phyloP scores from a whole-genome alignment of 1,140 invertebrate species.

The Papilio xuthus region DNA sequence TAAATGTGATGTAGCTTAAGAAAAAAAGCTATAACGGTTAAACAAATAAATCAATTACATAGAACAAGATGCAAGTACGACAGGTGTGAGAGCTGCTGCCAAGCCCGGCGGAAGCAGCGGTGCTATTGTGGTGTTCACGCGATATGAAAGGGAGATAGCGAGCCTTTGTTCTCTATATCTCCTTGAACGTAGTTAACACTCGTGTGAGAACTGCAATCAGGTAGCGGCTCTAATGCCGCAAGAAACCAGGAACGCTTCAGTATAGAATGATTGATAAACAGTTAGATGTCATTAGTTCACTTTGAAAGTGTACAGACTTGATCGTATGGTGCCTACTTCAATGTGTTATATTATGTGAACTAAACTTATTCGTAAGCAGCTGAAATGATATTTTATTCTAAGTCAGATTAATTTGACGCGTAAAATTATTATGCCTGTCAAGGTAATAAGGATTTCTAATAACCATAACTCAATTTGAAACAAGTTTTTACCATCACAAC shows the following conservation, averaged over 20 bases:
- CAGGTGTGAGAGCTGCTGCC: background rate
- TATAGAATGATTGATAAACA: background rate
- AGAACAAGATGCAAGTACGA: background rate
- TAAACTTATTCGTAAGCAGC: no score
- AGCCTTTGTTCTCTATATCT: conserved; percentile 45
- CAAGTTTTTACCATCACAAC: no score
- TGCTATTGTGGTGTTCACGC: conserved; percentile 41
- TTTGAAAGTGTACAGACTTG: background rate
- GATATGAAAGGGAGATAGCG: conserved; percentile 49
- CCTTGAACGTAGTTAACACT: conserved; percentile 43
- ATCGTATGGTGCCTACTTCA: no score
- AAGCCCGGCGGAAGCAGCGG: conserved; percentile 42
- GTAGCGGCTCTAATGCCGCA: background rate
- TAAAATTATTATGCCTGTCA: no score
- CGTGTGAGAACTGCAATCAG: conserved; percentile 42
- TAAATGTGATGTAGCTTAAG: background rate
- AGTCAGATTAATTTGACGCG: no score
- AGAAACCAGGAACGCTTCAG: background rate
- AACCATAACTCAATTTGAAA: no score
- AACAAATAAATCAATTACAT: background rate
- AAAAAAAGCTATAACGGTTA: background rate
- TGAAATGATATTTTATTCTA: no score
- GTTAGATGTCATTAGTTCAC: background rate
- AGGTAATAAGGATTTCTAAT: no score
- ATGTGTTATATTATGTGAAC: no score